These are phyloP conservation scores for Murina feae DNA, from an alignment of 2,113 vertebrate species.

Conservation along the genomic window DNA sequence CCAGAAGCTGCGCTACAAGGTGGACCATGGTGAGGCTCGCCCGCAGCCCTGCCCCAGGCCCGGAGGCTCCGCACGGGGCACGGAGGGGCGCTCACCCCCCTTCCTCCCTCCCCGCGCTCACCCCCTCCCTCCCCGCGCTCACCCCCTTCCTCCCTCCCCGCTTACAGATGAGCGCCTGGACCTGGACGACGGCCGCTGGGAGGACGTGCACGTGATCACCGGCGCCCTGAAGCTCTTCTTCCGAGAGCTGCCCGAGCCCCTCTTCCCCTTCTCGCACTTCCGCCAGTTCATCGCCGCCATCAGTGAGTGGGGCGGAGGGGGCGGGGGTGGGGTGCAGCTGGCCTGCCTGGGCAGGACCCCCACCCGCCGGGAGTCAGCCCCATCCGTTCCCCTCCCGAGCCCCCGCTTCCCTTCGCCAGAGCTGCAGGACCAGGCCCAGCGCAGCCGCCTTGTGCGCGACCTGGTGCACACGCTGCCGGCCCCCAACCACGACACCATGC, in stretches of 20 bases:
- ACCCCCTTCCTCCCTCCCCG: not conserved
- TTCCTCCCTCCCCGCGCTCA: not conserved
- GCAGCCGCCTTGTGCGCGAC: conserved; percentile 80
- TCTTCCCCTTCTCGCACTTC: conserved; percentile 91
- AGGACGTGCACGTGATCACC: conserved; percentile 93
- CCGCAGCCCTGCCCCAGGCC: not conserved
- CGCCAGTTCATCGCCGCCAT: conserved; percentile 89
- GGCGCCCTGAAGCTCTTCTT: conserved; percentile 95
- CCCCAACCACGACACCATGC: conserved; percentile 89
- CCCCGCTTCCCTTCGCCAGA: conserved; percentile 74
- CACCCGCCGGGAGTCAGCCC: not conserved
- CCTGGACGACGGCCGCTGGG: conserved; percentile 92
- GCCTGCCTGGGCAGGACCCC: not conserved
- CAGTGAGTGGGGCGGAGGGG: conserved; percentile 81
- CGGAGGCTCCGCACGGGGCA: too few relatives aligned
- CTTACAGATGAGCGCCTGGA: conserved; percentile 88
- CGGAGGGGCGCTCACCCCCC: not conserved
- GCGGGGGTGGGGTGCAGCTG: not conserved
- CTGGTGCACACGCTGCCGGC: conserved; percentile 86
- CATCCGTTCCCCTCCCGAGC: not conserved
- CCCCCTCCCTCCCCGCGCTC: not conserved
- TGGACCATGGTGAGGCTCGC: conserved; percentile 88
- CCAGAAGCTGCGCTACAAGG: conserved; percentile 94
- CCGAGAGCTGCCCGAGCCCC: conserved; percentile 91
- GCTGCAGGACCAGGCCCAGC: conserved; percentile 80